Conservation (phyloP, 2,797 vertebrate genomes). For the Hypotaenidia okinawae region DNA sequence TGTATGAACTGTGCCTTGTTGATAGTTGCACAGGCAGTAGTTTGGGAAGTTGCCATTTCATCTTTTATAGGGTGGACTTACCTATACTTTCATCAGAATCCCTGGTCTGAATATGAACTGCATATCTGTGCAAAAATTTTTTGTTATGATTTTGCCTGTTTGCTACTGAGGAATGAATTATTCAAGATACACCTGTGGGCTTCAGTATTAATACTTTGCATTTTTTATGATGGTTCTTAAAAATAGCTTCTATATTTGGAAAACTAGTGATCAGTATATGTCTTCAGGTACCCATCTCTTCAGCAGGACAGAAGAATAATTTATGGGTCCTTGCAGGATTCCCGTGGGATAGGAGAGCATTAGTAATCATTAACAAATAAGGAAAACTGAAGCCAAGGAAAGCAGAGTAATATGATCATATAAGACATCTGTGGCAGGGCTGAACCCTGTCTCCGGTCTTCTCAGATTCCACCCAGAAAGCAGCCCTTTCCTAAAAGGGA, state of each 20-base stretch:
- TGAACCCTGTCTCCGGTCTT: not conserved
- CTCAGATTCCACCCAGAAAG: not conserved
- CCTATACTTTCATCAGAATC: not conserved
- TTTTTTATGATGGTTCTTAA: not conserved
- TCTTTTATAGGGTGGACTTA: not conserved
- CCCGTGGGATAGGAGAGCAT: not conserved
- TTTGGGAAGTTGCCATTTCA: not conserved
- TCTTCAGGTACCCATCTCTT: not conserved
- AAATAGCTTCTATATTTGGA: not conserved
- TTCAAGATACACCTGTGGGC: not conserved
- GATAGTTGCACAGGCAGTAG: not conserved
- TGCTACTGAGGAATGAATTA: not conserved
- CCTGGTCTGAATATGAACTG: not conserved
- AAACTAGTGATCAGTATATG: not conserved
- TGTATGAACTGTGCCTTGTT: not conserved
- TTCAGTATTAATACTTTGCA: not conserved
- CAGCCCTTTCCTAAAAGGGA: not conserved
- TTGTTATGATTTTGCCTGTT: not conserved
- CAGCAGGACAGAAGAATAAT: not conserved
- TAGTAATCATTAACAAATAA: conserved; percentile 10
- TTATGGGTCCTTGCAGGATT: not conserved
- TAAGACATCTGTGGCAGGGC: not conserved
- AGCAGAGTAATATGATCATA: not conserved
- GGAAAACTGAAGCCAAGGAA: not conserved
- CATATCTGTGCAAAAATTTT: not conserved